Evolutionary conservation across 2,888 invertebrate genomes (phyloP).

Genomic region (Gerris lacustris): DNA sequence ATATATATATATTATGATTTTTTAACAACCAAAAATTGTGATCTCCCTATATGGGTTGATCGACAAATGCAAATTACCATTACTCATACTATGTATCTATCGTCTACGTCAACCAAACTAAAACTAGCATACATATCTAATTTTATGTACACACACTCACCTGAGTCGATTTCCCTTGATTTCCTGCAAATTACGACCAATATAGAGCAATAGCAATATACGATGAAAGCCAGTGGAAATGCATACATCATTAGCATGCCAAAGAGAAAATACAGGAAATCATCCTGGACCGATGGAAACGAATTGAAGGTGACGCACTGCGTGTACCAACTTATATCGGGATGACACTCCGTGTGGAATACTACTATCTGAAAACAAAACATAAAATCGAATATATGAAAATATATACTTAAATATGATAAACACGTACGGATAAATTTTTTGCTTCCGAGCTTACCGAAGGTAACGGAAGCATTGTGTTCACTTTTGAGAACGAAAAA

Average conservation of each 20-base stretch:
- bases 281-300: conserved; percentile 56
- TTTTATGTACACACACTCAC: conserved; percentile 32
- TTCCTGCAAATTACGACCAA: conserved; percentile 69
- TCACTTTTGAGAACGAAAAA: no score
- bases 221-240: conserved; percentile 68
- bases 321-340: conserved; percentile 66
- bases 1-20: no score
- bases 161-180: conserved; percentile 48
- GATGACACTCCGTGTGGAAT: conserved; percentile 77
- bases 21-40: no score
- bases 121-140: no score
- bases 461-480: no score
- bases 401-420: not conserved
- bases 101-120: no score
- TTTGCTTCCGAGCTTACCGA: no score
- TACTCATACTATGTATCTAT: no score
- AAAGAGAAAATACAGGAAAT: conserved; percentile 67
- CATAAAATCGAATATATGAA: not conserved
- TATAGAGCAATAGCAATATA: conserved; percentile 80
- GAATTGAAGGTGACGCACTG: conserved; percentile 85
- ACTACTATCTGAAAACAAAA: conserved; percentile 52
- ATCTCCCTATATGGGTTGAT: no score
- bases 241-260: conserved; percentile 81
- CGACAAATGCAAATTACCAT: no score
- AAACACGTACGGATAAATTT: no score